A percentile compares a stretch with the other conserved stretches of the same genome.
Conservation (phyloP, 2,888 invertebrate species). For the Prenolepis imparis region DNA sequence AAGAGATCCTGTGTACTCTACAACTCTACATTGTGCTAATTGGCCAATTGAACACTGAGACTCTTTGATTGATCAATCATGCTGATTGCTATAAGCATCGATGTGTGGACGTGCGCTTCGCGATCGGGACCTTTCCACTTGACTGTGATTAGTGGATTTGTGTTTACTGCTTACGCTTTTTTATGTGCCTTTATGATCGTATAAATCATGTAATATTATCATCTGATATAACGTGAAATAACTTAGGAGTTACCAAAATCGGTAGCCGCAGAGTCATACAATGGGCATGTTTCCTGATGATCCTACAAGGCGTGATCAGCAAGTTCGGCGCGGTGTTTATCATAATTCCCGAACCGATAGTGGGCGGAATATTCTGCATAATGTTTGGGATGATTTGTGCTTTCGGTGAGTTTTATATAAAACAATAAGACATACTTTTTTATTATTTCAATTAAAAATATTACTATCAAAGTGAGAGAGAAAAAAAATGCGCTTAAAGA, state of each 20-base stretch:
- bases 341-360: slow-evolving; percentile 93
- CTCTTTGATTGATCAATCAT: too few relatives aligned
- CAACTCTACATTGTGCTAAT: too few relatives aligned
- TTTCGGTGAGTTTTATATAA: slow-evolving; percentile 87
- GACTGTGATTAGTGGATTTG: neutral
- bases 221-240: neutral
- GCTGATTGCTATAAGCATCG: too few relatives aligned
- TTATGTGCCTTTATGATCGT: neutral
- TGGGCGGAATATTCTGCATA: slow-evolving; percentile 93
- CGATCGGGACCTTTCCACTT: neutral
- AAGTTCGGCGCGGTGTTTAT: slow-evolving; percentile 94
- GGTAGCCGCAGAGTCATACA: slow-evolving; percentile 94
- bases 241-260: slow-evolving; percentile 87
- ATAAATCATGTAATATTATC: neutral
- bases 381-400: slow-evolving; percentile 95
- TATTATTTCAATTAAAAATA: neutral
- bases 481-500: too few relatives aligned
- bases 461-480: neutral
- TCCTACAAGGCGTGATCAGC: slow-evolving; percentile 91
- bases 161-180: too few relatives aligned
- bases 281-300: slow-evolving; percentile 91
- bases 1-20: too few relatives aligned
- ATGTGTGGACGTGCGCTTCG: too few relatives aligned
- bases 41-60: too few relatives aligned
- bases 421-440: too few relatives aligned